Percentiles rank a stretch among this genome's conserved stretches.
Evolutionary conservation across 2,797 vertebrate genomes (phyloP).

Genomic region (Anas flavirostris): DNA sequence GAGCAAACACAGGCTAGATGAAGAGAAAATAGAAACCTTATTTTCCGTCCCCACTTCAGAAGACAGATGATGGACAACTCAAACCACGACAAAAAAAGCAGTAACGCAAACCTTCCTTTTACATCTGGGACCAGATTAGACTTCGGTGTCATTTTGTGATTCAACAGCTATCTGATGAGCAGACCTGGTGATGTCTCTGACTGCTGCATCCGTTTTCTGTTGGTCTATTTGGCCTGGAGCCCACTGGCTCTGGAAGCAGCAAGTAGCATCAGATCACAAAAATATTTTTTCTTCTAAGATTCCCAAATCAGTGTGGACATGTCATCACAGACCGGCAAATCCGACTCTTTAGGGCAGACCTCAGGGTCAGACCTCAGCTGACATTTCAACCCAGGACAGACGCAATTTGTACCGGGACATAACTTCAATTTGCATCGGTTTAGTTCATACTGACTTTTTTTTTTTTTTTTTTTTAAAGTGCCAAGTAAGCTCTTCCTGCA

Average conservation of each 20-base stretch:
- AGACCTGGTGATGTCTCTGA: neutral
- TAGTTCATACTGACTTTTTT: neutral
- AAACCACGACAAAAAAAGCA: neutral
- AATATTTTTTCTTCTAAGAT: neutral
- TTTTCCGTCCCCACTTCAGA: neutral
- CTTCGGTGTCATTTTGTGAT: neutral
- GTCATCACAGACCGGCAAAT: neutral
- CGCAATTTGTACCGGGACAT: constrained; percentile 19
- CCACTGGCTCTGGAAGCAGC: neutral
- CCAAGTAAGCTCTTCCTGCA: neutral
- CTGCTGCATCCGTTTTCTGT: neutral
- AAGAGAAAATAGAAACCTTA: neutral
- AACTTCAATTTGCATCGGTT: neutral
- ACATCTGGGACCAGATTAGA: neutral
- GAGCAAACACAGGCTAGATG: neutral
- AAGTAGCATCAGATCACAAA: neutral
- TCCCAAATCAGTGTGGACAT: constrained; percentile 33
- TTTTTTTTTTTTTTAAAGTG: neutral
- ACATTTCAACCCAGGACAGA: constrained; percentile 22
- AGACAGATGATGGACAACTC: neutral
- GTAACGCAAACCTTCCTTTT: neutral
- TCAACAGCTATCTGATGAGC: neutral
- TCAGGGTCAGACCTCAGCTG: constrained; percentile 33
- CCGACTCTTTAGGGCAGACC: constrained; percentile 9
- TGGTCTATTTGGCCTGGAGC: neutral